Conservation (phyloP, 2,797 vertebrate genomes). For the Syncerus caffer region DNA sequence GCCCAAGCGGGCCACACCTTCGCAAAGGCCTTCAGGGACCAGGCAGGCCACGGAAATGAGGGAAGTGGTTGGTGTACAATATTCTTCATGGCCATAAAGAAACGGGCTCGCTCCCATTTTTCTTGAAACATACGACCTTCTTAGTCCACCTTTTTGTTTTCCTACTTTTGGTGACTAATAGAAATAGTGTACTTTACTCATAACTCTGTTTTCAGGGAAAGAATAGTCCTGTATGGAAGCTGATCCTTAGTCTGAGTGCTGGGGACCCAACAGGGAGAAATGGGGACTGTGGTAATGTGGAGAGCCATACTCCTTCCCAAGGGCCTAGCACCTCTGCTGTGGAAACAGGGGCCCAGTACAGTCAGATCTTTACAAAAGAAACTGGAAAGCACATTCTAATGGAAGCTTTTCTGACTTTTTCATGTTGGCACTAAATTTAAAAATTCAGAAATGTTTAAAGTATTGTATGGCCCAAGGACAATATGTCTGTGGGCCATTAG, state of each 20-base stretch:
- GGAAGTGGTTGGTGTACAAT: conserved; percentile 53
- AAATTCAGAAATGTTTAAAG: not conserved
- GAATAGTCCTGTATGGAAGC: not conserved
- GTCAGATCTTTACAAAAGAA: conserved; percentile 30
- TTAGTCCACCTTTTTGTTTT: conserved; percentile 70
- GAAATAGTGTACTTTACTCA: conserved; percentile 15
- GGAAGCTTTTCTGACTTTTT: conserved; percentile 12
- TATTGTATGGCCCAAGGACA: not conserved
- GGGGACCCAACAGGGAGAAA: not conserved
- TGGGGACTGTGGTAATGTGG: not conserved
- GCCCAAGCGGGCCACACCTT: conserved; percentile 63
- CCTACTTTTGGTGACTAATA: conserved; percentile 51
- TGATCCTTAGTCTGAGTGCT: not conserved
- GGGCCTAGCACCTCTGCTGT: not conserved
- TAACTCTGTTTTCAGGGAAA: not conserved
- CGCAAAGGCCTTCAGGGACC: conserved; percentile 72
- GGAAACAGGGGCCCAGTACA: not conserved
- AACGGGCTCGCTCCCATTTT: conserved; percentile 73
- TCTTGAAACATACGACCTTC: conserved; percentile 60
- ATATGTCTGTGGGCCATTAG: not conserved
- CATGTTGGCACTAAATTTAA: not conserved
- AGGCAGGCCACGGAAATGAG: conserved; percentile 76
- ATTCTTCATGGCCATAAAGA: conserved; percentile 74
- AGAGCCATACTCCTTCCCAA: not conserved
- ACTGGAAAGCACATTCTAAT: not conserved